Evolutionary conservation across 2,113 vertebrate species (phyloP).

Genomic region (Bubalus kerabau): DNA sequence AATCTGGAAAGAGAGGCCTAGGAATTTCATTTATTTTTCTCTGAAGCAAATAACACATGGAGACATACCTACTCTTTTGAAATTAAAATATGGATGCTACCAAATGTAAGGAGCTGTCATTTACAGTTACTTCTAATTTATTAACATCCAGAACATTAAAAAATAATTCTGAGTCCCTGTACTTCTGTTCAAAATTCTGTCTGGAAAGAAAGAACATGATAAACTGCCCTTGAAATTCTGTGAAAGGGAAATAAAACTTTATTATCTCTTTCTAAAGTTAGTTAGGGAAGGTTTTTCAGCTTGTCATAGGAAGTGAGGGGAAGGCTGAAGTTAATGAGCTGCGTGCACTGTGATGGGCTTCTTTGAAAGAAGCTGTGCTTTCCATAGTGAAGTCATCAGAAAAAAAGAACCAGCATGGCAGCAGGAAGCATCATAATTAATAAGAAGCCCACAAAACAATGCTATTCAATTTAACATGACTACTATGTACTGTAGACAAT

Average conservation of each 20-base stretch:
- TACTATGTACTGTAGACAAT: slow-evolving; percentile 57
- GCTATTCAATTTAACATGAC: slow-evolving; percentile 73
- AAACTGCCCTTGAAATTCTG: slow-evolving; percentile 59
- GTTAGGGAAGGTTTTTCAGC: slow-evolving; percentile 56
- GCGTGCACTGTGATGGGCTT: slow-evolving; percentile 53
- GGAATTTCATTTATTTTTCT: background rate
- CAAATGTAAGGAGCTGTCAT: background rate
- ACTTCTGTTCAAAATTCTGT: slow-evolving; percentile 47
- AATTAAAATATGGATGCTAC: background rate
- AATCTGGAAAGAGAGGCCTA: background rate
- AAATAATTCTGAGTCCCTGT: slow-evolving; percentile 5
- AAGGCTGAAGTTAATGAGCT: slow-evolving; percentile 78
- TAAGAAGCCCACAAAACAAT: slow-evolving; percentile 63
- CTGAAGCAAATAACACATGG: background rate
- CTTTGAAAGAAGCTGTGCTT: slow-evolving; percentile 68
- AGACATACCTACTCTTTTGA: background rate
- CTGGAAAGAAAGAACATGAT: slow-evolving; percentile 53
- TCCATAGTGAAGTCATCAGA: slow-evolving; percentile 34
- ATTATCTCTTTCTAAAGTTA: slow-evolving; percentile 72
- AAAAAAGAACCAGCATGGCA: slow-evolving; percentile 60
- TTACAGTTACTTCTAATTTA: background rate
- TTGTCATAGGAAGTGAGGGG: slow-evolving; percentile 71
- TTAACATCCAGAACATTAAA: background rate
- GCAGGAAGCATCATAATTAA: slow-evolving; percentile 75
- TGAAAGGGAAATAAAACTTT: slow-evolving; percentile 79